A percentile compares a stretch with the other conserved stretches of the same genome.
Evolutionary conservation across 2,888 invertebrate species (phyloP).

Genomic region (Argyresthia goedartella): DNA sequence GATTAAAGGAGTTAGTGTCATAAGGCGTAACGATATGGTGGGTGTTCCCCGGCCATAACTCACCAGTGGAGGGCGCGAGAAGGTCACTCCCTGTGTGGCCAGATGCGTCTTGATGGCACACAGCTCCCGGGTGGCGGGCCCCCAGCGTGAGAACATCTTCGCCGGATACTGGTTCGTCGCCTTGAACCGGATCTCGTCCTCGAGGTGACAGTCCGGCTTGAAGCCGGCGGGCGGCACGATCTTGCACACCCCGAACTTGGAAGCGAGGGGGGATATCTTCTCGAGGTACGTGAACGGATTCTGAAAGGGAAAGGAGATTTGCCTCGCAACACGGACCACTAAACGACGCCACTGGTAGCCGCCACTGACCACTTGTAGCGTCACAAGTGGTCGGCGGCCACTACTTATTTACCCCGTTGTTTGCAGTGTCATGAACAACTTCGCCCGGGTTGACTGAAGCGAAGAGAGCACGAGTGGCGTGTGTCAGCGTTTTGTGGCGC

Average conservation of each 20-base stretch:
- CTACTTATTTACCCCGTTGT: too few relatives aligned
- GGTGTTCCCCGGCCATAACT: conserved; percentile 20
- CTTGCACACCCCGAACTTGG: conserved; percentile 87
- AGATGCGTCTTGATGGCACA: conserved; percentile 88
- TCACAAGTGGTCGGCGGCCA: too few relatives aligned
- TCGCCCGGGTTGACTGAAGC: too few relatives aligned
- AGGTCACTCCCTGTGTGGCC: conserved; percentile 79
- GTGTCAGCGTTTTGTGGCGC: too few relatives aligned
- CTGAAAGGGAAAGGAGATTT: conserved; percentile 27
- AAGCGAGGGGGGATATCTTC: conserved; percentile 80
- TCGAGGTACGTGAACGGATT: conserved; percentile 90
- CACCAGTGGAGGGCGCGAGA: conserved; percentile 85
- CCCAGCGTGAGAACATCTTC: conserved; percentile 90
- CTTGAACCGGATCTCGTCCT: conserved; percentile 88
- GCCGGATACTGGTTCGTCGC: conserved; percentile 93
- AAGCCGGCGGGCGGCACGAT: conserved; percentile 87
- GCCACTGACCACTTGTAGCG: too few relatives aligned
- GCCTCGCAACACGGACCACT: too few relatives aligned
- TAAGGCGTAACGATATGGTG: too few relatives aligned
- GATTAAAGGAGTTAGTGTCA: too few relatives aligned
- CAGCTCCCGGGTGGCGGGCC: conserved; percentile 86
- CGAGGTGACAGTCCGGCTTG: conserved; percentile 81
- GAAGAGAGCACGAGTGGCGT: too few relatives aligned
- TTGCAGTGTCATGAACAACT: too few relatives aligned
- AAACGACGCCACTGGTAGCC: too few relatives aligned